These are phyloP conservation scores for Thereva unica DNA, from an alignment of 2,888 invertebrate species.

Conservation along the genomic window DNA sequence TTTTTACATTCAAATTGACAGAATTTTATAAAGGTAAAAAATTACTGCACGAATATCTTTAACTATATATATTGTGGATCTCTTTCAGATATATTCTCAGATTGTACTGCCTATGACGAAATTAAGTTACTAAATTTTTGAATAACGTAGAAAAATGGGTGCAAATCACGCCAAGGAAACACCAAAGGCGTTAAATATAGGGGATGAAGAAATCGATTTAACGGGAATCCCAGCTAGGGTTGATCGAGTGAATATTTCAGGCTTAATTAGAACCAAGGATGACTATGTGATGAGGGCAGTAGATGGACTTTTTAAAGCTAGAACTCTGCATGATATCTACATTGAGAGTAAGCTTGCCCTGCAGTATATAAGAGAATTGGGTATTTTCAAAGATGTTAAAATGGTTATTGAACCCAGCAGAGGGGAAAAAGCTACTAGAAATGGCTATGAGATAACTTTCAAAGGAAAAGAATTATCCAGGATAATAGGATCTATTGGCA, in stretches of 20 bases:
- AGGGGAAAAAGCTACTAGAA: slow-evolving; percentile 72
- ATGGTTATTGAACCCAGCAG: slow-evolving; percentile 86
- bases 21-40: too few relatives aligned
- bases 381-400: slow-evolving; percentile 85
- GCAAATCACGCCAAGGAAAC: too few relatives aligned
- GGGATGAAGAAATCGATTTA: too few relatives aligned
- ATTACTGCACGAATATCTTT: too few relatives aligned
- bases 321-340: slow-evolving; percentile 80
- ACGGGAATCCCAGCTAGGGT: slow-evolving; percentile 66
- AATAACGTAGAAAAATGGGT: too few relatives aligned
- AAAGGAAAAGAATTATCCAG: slow-evolving; percentile 80
- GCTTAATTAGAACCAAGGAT: slow-evolving; percentile 83
- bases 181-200: too few relatives aligned
- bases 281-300: slow-evolving; percentile 82
- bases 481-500: slow-evolving; percentile 83
- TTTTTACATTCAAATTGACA: too few relatives aligned
- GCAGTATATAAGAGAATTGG: slow-evolving; percentile 76
- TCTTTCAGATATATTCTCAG: too few relatives aligned
- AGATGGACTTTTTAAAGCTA: slow-evolving; percentile 78
- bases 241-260: slow-evolving; percentile 83
- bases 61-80: too few relatives aligned
- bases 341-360: too few relatives aligned
- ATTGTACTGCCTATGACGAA: too few relatives aligned
- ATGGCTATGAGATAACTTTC: slow-evolving; percentile 83
- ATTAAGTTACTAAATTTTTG: too few relatives aligned